phyloP scores from a whole-genome alignment of 2,797 vertebrate species.

The Melanotaenia boesemani region DNA sequence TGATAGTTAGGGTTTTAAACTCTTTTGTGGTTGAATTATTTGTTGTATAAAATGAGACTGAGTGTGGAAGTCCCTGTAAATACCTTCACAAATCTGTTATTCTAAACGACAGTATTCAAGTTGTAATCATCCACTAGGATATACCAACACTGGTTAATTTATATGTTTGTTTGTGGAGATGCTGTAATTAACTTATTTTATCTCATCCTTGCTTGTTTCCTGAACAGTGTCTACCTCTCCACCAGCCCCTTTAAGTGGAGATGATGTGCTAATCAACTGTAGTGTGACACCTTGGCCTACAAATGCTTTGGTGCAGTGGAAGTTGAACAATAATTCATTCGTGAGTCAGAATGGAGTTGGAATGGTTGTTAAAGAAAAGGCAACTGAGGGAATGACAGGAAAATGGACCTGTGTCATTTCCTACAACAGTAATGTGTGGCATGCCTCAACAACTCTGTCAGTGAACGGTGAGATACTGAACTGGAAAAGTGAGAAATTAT shows the following conservation, averaged over 20 bases:
- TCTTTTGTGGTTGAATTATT: background rate
- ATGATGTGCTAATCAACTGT: constrained; percentile 50
- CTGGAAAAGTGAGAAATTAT: background rate
- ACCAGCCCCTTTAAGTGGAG: constrained; percentile 46
- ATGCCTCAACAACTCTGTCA: constrained; percentile 55
- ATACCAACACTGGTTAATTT: background rate
- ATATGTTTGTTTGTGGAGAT: background rate
- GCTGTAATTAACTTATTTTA: constrained; percentile 5
- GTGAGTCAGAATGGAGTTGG: accelerated
- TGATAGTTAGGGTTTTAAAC: background rate
- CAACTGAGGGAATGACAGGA: constrained; percentile 51
- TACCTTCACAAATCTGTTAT: background rate
- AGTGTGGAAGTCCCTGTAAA: background rate
- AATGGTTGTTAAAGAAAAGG: constrained; percentile 1
- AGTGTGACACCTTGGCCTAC: constrained; percentile 48
- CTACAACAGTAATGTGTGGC: background rate
- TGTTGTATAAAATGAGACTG: background rate
- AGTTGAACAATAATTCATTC: constrained; percentile 49
- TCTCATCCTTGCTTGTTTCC: background rate
- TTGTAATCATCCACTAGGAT: background rate
- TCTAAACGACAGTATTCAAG: background rate
- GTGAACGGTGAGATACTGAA: constrained; percentile 73
- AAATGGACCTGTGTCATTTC: constrained; percentile 76
- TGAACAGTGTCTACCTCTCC: constrained; percentile 70
- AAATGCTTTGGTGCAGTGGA: constrained; percentile 47